Conservation (phyloP, 2,797 vertebrate species). For the Acestrorhynchus altus region DNA sequence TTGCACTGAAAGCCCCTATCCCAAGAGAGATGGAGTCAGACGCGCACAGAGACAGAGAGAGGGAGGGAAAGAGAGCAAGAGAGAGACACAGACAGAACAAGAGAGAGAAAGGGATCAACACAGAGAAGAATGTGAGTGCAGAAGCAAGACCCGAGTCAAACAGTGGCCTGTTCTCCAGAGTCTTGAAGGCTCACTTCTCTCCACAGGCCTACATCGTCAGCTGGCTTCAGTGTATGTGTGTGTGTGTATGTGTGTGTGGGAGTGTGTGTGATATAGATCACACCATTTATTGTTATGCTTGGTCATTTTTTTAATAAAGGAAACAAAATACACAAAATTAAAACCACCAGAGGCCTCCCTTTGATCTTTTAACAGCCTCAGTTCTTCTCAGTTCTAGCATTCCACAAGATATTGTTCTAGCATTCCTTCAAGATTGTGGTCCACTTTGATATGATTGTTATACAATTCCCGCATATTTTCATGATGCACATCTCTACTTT, state of each 20-base stretch:
- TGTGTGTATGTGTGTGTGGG: background rate
- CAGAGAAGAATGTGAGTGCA: constrained; percentile 17
- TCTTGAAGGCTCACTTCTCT: background rate
- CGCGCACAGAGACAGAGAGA: constrained; percentile 13
- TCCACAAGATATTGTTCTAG: no score
- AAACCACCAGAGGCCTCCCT: no score
- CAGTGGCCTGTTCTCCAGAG: constrained; percentile 9
- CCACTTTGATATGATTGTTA: no score
- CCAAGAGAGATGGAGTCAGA: constrained; percentile 23
- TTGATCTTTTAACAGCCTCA: no score
- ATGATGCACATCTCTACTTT: no score
- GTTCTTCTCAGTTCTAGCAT: no score
- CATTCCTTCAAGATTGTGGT: no score
- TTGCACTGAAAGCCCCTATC: constrained; percentile 43
- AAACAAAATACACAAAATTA: no score
- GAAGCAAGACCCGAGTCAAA: constrained; percentile 28
- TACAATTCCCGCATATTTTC: no score
- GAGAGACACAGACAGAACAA: background rate
- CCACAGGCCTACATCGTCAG: background rate
- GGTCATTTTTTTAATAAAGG: no score
- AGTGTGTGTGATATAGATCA: background rate
- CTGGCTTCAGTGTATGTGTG: constrained; percentile 26
- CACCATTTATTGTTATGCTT: no score
- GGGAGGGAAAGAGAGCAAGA: background rate
- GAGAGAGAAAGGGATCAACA: constrained; percentile 34